Evolutionary conservation across 1,140 invertebrate species (phyloP).

Genomic region (Hyles vespertilio): DNA sequence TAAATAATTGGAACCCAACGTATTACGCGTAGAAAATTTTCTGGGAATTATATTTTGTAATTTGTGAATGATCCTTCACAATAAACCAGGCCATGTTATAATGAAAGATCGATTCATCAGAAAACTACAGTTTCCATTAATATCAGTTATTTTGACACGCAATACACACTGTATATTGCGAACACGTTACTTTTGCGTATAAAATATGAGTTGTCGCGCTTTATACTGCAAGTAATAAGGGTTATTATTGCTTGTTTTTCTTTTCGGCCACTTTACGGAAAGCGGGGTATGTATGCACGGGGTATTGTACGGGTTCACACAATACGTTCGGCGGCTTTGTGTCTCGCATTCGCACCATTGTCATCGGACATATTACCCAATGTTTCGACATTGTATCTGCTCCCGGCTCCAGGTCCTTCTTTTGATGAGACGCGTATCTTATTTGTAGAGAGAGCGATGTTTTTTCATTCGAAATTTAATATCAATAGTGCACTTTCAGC

Average conservation of each 20-base stretch:
- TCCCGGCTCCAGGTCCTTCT: constrained; percentile 54
- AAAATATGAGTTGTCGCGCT: constrained; percentile 11
- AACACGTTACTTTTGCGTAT: constrained; percentile 18
- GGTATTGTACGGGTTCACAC: constrained; percentile 67
- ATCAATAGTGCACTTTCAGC: too few relatives aligned
- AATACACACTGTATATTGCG: constrained; percentile 23
- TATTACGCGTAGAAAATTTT: too few relatives aligned
- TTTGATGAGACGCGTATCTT: constrained; percentile 53
- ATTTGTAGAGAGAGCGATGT: constrained; percentile 30
- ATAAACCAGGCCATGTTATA: constrained; percentile 27
- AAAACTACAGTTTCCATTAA: constrained; percentile 43
- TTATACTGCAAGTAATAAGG: constrained; percentile 18
- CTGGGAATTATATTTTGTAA: neutral
- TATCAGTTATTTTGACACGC: constrained; percentile 50
- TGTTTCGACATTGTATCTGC: constrained; percentile 67
- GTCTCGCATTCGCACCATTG: constrained; percentile 63
- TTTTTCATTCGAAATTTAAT: too few relatives aligned
- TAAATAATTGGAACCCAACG: too few relatives aligned
- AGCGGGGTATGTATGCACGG: constrained; percentile 51
- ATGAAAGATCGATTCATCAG: constrained; percentile 33
- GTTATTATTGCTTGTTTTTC: constrained; percentile 31
- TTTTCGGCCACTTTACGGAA: constrained; percentile 10
- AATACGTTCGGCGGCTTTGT: constrained; percentile 65
- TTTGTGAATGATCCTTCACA: constrained; percentile 13
- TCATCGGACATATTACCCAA: constrained; percentile 69